Evolutionary conservation across 37 sponge, comb jelly and placozoan species (phyloP).

Genomic region (Mnemiopsis leidyi): DNA sequence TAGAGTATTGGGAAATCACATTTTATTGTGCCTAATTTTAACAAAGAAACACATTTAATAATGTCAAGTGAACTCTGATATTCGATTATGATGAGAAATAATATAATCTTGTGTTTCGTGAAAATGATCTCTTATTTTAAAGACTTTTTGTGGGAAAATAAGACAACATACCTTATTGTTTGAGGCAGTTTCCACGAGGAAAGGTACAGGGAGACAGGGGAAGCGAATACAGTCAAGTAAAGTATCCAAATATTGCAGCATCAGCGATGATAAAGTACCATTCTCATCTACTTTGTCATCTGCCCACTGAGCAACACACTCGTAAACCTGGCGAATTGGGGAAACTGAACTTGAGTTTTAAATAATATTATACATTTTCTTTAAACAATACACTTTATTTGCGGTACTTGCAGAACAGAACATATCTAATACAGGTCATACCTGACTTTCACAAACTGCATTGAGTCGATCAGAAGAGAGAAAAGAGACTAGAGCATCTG

Average conservation of each 20-base stretch:
- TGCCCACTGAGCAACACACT: constrained; percentile 50
- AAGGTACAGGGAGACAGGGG: constrained; percentile 23
- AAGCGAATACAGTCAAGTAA: constrained; percentile 38
- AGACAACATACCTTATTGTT: background rate
- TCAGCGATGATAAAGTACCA: background rate
- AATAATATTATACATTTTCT: no score
- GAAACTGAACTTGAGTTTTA: no score
- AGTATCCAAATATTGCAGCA: background rate
- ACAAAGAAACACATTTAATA: no score
- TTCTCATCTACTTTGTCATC: background rate
- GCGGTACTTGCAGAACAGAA: no score
- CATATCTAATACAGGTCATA: background rate
- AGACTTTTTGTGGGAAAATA: no score
- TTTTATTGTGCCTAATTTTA: no score
- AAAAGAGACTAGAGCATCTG: constrained; percentile 10
- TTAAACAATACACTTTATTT: no score
- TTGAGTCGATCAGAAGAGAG: constrained; percentile 54
- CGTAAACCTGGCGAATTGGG: constrained; percentile 23
- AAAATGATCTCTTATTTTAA: no score
- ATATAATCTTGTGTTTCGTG: no score
- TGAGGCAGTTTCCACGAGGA: constrained; percentile 44
- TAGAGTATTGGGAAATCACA: no score
- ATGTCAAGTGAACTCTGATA: no score
- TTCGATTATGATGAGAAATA: no score
- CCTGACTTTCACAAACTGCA: constrained; percentile 59